Evolutionary conservation across 2,797 vertebrate genomes (phyloP).

Genomic region (Sebastes minor): DNA sequence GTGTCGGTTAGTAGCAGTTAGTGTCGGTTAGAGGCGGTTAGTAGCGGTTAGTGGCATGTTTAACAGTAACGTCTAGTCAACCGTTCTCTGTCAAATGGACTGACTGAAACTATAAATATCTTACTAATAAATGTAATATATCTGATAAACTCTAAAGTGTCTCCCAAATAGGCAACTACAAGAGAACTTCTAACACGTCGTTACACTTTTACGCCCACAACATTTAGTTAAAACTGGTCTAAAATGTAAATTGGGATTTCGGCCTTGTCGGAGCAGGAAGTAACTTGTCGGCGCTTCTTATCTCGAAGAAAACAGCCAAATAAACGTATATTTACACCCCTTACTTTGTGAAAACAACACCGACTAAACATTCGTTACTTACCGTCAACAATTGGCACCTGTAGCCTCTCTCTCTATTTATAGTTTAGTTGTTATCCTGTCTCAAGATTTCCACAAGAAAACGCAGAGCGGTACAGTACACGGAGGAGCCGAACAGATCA

Average conservation of each 20-base stretch:
- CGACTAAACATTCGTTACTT: slow-evolving; percentile 6
- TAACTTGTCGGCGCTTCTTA: slow-evolving; percentile 73
- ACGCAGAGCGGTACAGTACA: slow-evolving; percentile 62
- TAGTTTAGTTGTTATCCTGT: slow-evolving; percentile 9
- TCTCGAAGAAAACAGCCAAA: slow-evolving; percentile 31
- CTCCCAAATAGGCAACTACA: rapidly evolving
- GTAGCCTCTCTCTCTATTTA: not conserved
- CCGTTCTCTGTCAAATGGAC: not conserved
- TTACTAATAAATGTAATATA: rapidly evolving
- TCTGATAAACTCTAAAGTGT: rapidly evolving
- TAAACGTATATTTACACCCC: not conserved
- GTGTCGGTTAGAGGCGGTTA: not conserved
- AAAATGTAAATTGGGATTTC: slow-evolving; percentile 62
- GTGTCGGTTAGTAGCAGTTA: too few relatives aligned
- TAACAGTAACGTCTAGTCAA: not conserved
- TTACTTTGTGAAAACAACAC: not conserved
- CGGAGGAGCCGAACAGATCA: slow-evolving; percentile 20
- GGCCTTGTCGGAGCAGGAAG: slow-evolving; percentile 85
- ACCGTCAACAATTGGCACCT: slow-evolving; percentile 49
- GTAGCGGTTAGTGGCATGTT: not conserved
- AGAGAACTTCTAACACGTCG: not conserved
- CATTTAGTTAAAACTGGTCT: slow-evolving; percentile 38
- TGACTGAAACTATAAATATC: not conserved
- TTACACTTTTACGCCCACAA: not conserved
- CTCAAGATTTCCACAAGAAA: slow-evolving; percentile 70